Evolutionary conservation across 2,797 vertebrate genomes (phyloP).

Genomic region (Peromyscus nudipes): DNA sequence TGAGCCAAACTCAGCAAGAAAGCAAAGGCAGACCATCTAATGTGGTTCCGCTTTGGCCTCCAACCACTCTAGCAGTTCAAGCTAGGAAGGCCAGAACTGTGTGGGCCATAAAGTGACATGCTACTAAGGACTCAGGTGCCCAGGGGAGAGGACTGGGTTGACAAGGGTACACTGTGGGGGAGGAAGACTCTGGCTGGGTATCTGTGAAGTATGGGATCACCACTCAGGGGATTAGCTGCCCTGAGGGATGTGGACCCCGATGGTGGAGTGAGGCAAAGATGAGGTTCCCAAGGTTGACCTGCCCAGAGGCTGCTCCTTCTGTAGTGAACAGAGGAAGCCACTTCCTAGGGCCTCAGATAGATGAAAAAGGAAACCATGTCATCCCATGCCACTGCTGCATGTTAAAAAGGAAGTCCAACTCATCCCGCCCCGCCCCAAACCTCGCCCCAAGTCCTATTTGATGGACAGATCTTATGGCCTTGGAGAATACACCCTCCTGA

Average conservation of each 20-base stretch:
- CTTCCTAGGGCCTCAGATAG: fast-evolving
- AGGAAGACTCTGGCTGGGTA: not conserved
- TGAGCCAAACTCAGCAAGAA: not conserved
- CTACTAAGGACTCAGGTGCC: not conserved
- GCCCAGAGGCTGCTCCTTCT: not conserved
- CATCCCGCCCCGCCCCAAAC: no score
- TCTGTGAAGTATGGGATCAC: not conserved
- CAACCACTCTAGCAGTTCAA: not conserved
- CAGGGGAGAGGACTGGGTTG: not conserved
- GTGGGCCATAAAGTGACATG: not conserved
- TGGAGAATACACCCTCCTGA: not conserved
- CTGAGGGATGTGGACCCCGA: fast-evolving
- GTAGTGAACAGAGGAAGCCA: not conserved
- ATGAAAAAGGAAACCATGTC: not conserved
- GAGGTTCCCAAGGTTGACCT: not conserved
- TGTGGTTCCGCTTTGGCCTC: not conserved
- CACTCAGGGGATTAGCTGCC: not conserved
- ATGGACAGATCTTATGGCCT: not conserved
- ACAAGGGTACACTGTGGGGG: not conserved
- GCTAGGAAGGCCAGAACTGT: not conserved
- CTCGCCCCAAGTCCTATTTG: not conserved
- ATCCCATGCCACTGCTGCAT: not conserved
- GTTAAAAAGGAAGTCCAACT: not conserved
- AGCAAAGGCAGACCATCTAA: not conserved
- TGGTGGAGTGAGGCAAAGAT: not conserved